Evolutionary conservation across 2,888 invertebrate species (phyloP).

Genomic region (Epirrhoe tristata): DNA sequence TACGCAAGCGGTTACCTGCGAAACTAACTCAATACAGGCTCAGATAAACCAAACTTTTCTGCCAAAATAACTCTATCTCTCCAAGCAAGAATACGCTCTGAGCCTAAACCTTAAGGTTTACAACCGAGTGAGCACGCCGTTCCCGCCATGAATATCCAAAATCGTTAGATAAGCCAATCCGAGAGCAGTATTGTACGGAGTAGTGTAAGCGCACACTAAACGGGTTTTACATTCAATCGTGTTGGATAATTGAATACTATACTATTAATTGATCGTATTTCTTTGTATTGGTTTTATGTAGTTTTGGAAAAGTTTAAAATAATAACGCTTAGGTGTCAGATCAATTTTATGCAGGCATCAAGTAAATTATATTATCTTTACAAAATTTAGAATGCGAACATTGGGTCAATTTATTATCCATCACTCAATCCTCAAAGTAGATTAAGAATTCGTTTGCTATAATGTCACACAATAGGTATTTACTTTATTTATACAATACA

Average conservation of each 20-base stretch:
- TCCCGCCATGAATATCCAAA: conserved; percentile 45
- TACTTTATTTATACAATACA: no score
- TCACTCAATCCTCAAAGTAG: no score
- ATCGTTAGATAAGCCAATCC: conserved; percentile 45
- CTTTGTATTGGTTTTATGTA: neutral
- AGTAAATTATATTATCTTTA: no score
- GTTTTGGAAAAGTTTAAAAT: neutral
- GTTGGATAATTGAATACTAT: neutral
- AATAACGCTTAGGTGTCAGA: neutral
- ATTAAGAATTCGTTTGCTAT: no score
- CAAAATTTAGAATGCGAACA: no score
- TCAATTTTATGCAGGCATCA: no score
- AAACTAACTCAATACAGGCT: conserved; percentile 35
- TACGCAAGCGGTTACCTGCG: conserved; percentile 27
- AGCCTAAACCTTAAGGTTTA: neutral
- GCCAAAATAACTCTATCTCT: conserved; percentile 21
- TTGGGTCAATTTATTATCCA: no score
- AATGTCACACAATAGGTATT: no score
- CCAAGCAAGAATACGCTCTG: conserved; percentile 12
- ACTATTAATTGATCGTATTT: neutral
- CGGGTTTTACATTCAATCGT: neutral
- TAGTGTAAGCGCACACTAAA: conserved; percentile 11
- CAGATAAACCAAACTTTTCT: conserved; percentile 37
- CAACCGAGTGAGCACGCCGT: conserved; percentile 13
- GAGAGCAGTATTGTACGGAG: conserved; percentile 24